Percentiles rank a stretch among this genome's conserved stretches.
Conservation (phyloP, 1,140 invertebrate species). For the Coelopa frigida region DNA sequence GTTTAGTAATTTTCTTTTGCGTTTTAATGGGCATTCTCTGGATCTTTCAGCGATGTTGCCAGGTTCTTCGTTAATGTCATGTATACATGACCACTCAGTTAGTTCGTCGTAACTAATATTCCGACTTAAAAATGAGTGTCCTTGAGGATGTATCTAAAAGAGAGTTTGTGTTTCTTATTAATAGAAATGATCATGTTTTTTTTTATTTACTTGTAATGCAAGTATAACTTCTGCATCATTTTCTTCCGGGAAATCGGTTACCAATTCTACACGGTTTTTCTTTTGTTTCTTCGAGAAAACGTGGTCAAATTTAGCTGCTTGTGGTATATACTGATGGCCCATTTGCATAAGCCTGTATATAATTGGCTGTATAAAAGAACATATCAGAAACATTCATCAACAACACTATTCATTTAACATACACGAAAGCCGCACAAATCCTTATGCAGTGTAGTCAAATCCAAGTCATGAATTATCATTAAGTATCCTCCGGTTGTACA, state of each 20-base stretch:
- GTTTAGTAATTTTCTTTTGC: conserved; percentile 4
- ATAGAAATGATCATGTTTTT: too few relatives aligned
- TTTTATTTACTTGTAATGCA: conserved; percentile 61
- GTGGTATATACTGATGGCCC: conserved; percentile 69
- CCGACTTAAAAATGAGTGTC: conserved; percentile 79
- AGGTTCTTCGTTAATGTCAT: conserved; percentile 62
- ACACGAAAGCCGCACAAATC: conserved; percentile 84
- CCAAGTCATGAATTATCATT: conserved; percentile 82
- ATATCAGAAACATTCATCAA: not conserved
- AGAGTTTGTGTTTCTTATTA: too few relatives aligned
- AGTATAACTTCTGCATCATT: conserved; percentile 87
- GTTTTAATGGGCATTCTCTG: conserved; percentile 27
- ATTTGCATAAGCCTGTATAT: conserved; percentile 85
- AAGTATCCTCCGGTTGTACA: conserved; percentile 84
- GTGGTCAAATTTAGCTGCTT: conserved; percentile 69
- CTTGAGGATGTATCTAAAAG: conserved; percentile 79
- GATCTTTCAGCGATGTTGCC: conserved; percentile 39
- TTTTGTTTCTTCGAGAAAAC: conserved; percentile 66
- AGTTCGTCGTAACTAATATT: conserved; percentile 80
- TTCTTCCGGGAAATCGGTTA: conserved; percentile 77
- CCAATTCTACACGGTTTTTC: conserved; percentile 79
- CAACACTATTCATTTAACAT: conserved; percentile 12
- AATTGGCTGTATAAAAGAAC: conserved; percentile 60
- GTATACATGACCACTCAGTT: conserved; percentile 89
- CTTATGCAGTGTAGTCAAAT: conserved; percentile 66